Base-by-base conservation (phyloP, 37 sponge, comb jelly and placozoan genomes). In the Aplysina aerophoba region DNA sequence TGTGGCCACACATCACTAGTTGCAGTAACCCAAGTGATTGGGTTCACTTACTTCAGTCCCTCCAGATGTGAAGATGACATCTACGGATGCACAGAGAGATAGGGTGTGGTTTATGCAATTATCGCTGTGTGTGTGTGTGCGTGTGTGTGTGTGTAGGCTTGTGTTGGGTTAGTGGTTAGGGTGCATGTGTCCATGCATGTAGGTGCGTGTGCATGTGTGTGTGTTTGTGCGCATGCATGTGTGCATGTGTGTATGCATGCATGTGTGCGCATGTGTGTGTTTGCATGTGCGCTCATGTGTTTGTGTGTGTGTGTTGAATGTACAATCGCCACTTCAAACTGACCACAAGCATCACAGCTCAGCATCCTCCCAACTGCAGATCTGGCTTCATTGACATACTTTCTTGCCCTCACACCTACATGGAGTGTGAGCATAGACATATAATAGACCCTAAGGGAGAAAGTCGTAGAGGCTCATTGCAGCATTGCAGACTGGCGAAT, bases 1-100 rank as follows among this genome's bases (percentile, higher is more conserved):
- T n/a, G n/a, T n/a, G n/a, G n/a, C n/a, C n/a, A n/a, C n/a, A n/a
- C n/a, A n/a, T n/a, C n/a, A n/a, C n/a, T n/a, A n/a, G n/a, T n/a
- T n/a, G n/a, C n/a, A n/a, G n/a, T n/a, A n/a, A n/a, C n/a, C n/a
- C n/a, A n/a, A n/a, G n/a, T n/a, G n/a, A n/a, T n/a, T n/a, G n/a
- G n/a, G 16, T 19, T 6, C 15, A 58, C 90, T 84, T 21, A 93
- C 92, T 75, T 95, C 96, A 55, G 96, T 95, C 0, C 93, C 93
- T 53, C 96, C 96, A 16, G 96, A 95, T 11, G 89, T 95, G 77
- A 95, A 93, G 16, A 95, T 28, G 66, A 95, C 88, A 31, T 95
- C 95, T 92, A 64, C 34, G 4, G 13, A 35, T 15, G n/a, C 0
- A 53, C n/a, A 59, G 58, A 71, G 35, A 30, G n/a, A n/a, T n/a